phyloP scores from a whole-genome alignment of 2,888 invertebrate species.

The Pyrrhosoma nymphula region DNA sequence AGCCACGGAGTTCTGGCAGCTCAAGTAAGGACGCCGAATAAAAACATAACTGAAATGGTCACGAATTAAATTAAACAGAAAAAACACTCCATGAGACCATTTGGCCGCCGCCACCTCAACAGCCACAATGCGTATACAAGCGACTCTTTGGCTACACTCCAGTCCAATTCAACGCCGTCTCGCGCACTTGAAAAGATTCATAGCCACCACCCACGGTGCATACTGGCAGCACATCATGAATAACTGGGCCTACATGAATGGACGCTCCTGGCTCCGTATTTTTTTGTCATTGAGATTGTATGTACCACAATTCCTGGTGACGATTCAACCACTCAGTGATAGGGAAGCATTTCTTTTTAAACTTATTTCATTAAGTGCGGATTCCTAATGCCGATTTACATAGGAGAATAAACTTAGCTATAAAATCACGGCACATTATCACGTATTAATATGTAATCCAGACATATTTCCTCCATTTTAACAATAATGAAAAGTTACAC shows the following conservation, averaged over 20 bases:
- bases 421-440: too few species aligned
- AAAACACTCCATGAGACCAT: background rate
- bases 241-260: background rate
- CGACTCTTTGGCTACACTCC: constrained; percentile 11
- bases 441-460: too few species aligned
- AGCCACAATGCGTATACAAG: background rate
- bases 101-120: background rate
- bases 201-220: background rate
- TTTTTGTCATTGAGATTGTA: background rate
- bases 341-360: background rate
- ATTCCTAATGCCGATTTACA: too few species aligned
- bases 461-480: too few species aligned
- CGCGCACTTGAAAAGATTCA: background rate
- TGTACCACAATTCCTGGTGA: background rate
- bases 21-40: background rate
- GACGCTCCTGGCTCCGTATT: background rate
- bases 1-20: background rate
- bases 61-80: background rate
- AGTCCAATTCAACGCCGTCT: background rate
- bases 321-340: background rate
- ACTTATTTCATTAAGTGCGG: too few species aligned
- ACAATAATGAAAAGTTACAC: too few species aligned
- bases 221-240: background rate
- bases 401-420: too few species aligned
- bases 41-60: background rate